Evolutionary conservation across 2,797 vertebrate genomes (phyloP), one percentile per base, ranked within the genome.

Genomic region (Hemibagrus guttatus): DNA sequence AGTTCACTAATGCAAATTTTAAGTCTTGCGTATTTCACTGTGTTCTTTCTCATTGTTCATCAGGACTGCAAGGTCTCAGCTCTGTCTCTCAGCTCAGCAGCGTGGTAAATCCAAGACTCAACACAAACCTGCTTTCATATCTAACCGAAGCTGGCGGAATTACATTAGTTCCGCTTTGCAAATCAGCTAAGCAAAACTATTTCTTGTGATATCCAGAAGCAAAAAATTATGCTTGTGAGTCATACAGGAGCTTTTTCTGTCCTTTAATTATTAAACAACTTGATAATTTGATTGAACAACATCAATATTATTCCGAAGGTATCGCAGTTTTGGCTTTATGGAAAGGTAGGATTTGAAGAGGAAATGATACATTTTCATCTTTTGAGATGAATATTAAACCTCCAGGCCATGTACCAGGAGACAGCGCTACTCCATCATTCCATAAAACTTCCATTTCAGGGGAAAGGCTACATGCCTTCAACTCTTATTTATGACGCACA

Each of bases 311-410:
- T 82, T 52, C 17, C 0, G n/a, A 82, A 82, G 63, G 3, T 52
- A 6, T 28, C 13, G 46, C 46, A 66, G 61, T 9, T 5, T 14
- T 42, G 42, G 16, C 19, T 28, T 82, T 63, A 5, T 63, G 61
- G 3, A 63, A 85, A 52, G 19, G n/a, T 66, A 12, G 84, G 84
- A 28, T 35, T 71, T 1, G 68, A 74, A 81, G 52, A 42, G n/a
- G 78, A 83, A 83, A 83, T 58, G 66, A 69, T 56, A 16, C 28
- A 35, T 58, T 83, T 71, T 83, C 64, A 74, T 76, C 52, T 85
- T 72, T 81, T 63, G 26, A 63, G 63, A 78, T 84, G 72, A 69
- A 87, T 84, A 78, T 87, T 84, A 78, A 87, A 87, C 81, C 86
- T 31, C 31, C 81, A 46, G 86, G 81, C 80, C 26, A 58, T 69